Conservation (phyloP, 2,113 vertebrate species). For the Ophiodon elongatus region DNA sequence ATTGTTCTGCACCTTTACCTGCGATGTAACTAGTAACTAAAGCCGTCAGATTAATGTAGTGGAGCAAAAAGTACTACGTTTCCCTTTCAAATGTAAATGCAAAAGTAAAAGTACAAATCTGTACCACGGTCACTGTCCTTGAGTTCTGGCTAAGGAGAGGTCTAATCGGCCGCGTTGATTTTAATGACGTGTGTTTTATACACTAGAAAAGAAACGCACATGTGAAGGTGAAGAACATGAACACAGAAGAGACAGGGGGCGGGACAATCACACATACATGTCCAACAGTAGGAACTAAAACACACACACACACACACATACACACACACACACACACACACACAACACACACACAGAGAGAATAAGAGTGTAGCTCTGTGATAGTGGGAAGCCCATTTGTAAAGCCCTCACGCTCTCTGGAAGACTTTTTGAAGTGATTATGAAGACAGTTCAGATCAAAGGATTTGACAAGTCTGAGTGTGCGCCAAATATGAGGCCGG, state of each 20-base stretch:
- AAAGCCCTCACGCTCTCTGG: conserved; percentile 79
- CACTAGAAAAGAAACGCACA: neutral
- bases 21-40: neutral
- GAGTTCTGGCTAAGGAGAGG: neutral
- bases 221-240: too few species aligned
- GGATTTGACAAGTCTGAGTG: conserved; percentile 83
- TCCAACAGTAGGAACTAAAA: neutral
- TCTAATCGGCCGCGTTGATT: neutral
- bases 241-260: neutral
- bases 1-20: neutral
- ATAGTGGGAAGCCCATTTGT: conserved; percentile 70
- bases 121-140: neutral
- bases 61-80: neutral
- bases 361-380: conserved; percentile 42
- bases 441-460: conserved; percentile 85
- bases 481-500: conserved; percentile 76
- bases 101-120: neutral
- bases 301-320: neutral
- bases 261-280: neutral
- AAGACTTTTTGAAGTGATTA: conserved; percentile 84
- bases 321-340: neutral
- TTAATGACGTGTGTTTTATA: too few species aligned
- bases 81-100: neutral
- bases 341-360: neutral
- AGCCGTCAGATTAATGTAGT: too few species aligned